Evolutionary conservation across 2,113 vertebrate genomes (phyloP).

Genomic region (Halichoeres trimaculatus): DNA sequence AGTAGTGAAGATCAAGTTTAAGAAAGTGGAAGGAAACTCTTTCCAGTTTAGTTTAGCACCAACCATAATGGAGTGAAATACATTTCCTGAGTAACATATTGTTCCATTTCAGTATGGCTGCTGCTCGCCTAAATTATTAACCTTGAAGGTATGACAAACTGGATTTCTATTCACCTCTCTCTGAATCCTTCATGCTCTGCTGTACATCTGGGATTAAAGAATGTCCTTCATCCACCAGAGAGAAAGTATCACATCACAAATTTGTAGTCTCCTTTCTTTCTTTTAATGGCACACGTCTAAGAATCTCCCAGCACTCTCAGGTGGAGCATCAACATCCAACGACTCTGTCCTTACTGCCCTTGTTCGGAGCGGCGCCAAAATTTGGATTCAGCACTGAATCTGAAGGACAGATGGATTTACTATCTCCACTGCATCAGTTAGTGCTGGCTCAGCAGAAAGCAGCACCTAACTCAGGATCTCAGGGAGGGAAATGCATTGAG

Average conservation of each 20-base stretch:
- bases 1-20: too few relatives aligned
- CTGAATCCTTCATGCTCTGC: not conserved
- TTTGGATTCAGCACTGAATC: slow-evolving; percentile 42
- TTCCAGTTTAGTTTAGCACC: too few relatives aligned
- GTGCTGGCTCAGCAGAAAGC: slow-evolving; percentile 60
- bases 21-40: too few relatives aligned
- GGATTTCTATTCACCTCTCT: not conserved
- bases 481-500: slow-evolving; percentile 44
- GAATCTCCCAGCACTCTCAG: slow-evolving; percentile 10
- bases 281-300: slow-evolving; percentile 14
- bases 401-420: slow-evolving; percentile 70
- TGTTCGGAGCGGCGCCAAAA: slow-evolving; percentile 26
- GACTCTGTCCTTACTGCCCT: slow-evolving; percentile 7
- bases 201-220: slow-evolving; percentile 41
- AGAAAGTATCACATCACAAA: slow-evolving; percentile 16
- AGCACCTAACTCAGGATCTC: slow-evolving; percentile 49
- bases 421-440: slow-evolving; percentile 46
- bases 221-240: slow-evolving; percentile 22
- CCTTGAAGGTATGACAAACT: not conserved
- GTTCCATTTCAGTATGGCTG: slow-evolving; percentile 1
- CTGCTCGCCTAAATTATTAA: slow-evolving; percentile 38
- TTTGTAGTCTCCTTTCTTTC: slow-evolving; percentile 2
- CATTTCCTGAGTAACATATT: not conserved
- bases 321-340: slow-evolving; percentile 6
- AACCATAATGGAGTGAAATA: not conserved